Evolutionary conservation across 2,113 vertebrate species (phyloP).

Genomic region (Mesembrinibis cayennensis): DNA sequence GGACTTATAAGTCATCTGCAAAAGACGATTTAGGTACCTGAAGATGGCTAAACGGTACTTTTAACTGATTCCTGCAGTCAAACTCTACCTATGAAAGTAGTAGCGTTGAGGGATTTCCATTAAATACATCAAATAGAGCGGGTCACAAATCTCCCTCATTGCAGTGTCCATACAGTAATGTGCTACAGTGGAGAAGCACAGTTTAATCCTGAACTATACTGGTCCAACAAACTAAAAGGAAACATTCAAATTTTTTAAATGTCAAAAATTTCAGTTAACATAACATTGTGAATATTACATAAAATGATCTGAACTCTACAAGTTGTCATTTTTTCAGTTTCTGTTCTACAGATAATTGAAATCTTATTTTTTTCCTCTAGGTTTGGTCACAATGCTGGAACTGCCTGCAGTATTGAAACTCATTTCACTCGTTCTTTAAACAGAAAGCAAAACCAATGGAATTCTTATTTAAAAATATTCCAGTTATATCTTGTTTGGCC

Average conservation of each 20-base stretch:
- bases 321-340: background rate
- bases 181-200: background rate
- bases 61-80: background rate
- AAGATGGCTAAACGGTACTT: background rate
- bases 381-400: background rate
- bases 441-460: background rate
- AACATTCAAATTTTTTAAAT: background rate
- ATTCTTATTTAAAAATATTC: background rate
- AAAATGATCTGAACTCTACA: background rate
- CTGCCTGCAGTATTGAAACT: background rate
- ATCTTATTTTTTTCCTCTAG: background rate
- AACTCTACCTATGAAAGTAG: background rate
- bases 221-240: background rate
- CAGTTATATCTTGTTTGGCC: background rate
- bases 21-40: background rate
- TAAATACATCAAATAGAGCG: background rate
- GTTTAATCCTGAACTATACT: background rate
- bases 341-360: background rate
- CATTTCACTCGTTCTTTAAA: background rate
- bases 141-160: background rate
- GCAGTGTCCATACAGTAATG: background rate
- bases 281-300: background rate
- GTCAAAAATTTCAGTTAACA: background rate
- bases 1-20: background rate
- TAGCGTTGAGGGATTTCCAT: background rate